phyloP scores from a whole-genome alignment of 2,797 vertebrate species.

The Oreonectes daqikongensis region DNA sequence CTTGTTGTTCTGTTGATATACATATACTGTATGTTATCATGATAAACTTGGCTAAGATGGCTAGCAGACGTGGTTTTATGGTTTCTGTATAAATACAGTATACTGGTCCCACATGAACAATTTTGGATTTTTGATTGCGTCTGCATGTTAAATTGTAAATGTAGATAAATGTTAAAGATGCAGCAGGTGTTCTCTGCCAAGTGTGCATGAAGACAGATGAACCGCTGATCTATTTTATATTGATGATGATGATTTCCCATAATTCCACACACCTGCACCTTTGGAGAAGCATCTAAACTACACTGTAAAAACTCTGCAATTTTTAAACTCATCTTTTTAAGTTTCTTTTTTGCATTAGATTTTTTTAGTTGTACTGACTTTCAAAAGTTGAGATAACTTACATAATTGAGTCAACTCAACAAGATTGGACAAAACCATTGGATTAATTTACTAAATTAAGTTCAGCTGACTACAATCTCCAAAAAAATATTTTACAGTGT shows the following conservation, averaged over 20 bases:
- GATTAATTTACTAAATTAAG: too few species aligned
- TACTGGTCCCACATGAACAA: not conserved
- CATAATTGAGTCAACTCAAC: too few species aligned
- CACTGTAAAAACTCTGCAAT: too few species aligned
- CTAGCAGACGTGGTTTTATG: too few species aligned
- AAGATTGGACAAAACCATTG: too few species aligned
- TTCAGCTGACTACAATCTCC: too few species aligned
- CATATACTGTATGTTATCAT: not conserved
- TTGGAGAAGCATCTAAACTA: slow-evolving; percentile 54
- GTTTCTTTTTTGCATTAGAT: too few species aligned
- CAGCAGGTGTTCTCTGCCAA: slow-evolving; percentile 81
- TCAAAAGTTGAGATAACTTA: too few species aligned
- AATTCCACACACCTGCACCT: slow-evolving; percentile 78
- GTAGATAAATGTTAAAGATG: slow-evolving; percentile 59
- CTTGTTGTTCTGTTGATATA: too few species aligned
- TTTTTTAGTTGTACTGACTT: too few species aligned
- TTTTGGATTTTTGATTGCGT: slow-evolving; percentile 7
- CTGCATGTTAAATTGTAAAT: slow-evolving; percentile 43
- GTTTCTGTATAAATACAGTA: slow-evolving; percentile 1
- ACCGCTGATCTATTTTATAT: slow-evolving; percentile 77
- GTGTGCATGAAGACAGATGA: slow-evolving; percentile 82
- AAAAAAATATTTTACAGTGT: too few species aligned
- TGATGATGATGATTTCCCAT: slow-evolving; percentile 77
- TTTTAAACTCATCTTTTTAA: too few species aligned
- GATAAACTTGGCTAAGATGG: not conserved